A percentile compares a stretch with the other conserved stretches of the same genome.
phyloP scores from a whole-genome alignment of 2,113 vertebrate genomes.

The Sturnus vulgaris region DNA sequence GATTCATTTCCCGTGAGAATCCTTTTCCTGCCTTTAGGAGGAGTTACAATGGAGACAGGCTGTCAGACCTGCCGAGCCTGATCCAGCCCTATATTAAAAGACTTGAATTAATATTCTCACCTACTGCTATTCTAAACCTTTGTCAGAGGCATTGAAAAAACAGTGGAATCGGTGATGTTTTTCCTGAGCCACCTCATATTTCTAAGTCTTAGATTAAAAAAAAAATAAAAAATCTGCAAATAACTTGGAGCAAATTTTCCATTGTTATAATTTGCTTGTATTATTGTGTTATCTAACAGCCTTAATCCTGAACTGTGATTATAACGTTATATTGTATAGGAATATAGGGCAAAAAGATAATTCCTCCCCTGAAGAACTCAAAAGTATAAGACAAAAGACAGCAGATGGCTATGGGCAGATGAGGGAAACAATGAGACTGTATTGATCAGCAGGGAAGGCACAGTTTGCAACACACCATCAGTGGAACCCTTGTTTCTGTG shows the following conservation, averaged over 20 bases:
- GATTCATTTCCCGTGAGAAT: slow-evolving; percentile 5
- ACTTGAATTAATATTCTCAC: background rate
- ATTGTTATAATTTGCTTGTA: background rate
- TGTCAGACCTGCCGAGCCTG: slow-evolving; percentile 51
- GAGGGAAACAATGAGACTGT: slow-evolving; percentile 38
- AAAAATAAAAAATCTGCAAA: background rate
- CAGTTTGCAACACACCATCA: background rate
- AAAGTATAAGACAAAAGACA: slow-evolving; percentile 44
- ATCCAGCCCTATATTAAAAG: background rate
- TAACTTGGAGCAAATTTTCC: background rate
- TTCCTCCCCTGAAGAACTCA: slow-evolving; percentile 18
- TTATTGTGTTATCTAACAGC: background rate
- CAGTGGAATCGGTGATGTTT: background rate
- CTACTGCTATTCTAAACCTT: background rate
- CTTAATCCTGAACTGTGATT: background rate
- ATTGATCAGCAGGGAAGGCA: background rate
- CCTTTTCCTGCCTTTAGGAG: slow-evolving; percentile 2
- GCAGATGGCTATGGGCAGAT: slow-evolving; percentile 52
- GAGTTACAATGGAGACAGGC: slow-evolving; percentile 31
- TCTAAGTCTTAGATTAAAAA: background rate
- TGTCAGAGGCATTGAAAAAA: background rate
- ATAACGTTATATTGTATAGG: background rate
- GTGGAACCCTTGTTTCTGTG: background rate
- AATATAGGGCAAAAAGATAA: slow-evolving; percentile 35
- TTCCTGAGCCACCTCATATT: background rate